phyloP scores from a whole-genome alignment of 2,797 vertebrate genomes.

The Apodemus agrarius region DNA sequence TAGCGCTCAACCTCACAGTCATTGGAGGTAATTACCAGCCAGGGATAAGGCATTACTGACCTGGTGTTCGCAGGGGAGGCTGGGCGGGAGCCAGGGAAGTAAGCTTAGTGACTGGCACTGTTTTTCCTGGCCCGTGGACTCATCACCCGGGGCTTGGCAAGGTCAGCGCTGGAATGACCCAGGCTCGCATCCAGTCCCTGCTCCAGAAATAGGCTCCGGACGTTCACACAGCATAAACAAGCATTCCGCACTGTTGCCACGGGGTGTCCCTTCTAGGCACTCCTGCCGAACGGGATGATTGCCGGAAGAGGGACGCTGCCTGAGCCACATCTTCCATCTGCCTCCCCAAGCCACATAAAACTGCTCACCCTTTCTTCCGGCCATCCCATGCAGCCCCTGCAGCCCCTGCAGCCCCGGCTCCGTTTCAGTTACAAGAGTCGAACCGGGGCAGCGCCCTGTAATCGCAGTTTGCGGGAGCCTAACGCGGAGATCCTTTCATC shows the following conservation, averaged over 20 bases:
- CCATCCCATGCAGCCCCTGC: neutral
- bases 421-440: slow-evolving; percentile 6
- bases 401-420: too few species aligned
- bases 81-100: slow-evolving; percentile 13
- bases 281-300: neutral
- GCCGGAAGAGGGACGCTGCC: neutral
- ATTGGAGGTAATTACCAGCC: neutral
- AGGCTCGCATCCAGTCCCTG: slow-evolving; percentile 41
- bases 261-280: slow-evolving; percentile 3
- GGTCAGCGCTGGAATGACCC: slow-evolving; percentile 39
- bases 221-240: slow-evolving; percentile 53
- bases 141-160: neutral
- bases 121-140: neutral
- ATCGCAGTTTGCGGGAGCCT: neutral
- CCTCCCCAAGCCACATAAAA: neutral
- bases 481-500: neutral
- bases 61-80: neutral
- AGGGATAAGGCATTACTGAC: slow-evolving; percentile 7
- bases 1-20: neutral
- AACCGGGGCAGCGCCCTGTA: neutral
- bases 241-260: neutral
- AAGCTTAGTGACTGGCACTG: slow-evolving; percentile 12
- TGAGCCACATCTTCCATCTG: neutral
- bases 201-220: slow-evolving; percentile 70
- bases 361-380: neutral